Base-by-base conservation (phyloP, 2,888 invertebrate species). In the Drosophila sordidula region DNA sequence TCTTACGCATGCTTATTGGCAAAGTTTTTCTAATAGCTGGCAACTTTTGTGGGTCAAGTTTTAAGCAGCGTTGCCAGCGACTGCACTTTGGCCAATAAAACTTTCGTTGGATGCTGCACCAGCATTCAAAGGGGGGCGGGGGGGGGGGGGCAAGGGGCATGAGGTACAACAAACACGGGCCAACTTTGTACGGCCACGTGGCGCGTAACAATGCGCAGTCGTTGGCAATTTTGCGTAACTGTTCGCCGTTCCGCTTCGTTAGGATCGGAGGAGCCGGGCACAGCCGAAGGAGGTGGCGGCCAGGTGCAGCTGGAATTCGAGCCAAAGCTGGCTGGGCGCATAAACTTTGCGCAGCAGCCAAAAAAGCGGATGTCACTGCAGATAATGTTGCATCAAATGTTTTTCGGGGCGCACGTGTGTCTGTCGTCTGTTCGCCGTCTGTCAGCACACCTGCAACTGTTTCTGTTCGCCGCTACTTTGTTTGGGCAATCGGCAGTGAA, bases 161-260 rank as follows among this genome's bases (percentile, higher is more conserved):
- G 8, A 11, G 38, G 14, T 2, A n/a, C 16, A 41, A 11, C 8
- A 9, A 34, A 8, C 42, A 54, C 22, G 36, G 6, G 57, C 42
- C 39, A 46, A 78, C 79, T 87, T 87, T 86, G 83, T 82, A 38
- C 45, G 50, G 68, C 66, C 83, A 85, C 75, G 87, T 85, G 87
- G 86, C 88, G 80, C 84, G 74, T 79, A 88, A 87, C 82, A 83
- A 88, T 71, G 80, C 83, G 65, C 73, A 85, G 76, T 82, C 77
- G 86, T 76, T 86, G 83, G 86, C 86, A 87, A 82, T 82, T 85
- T 86, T 79, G 82, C 88, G 88, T 87, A 87, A 82, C 86, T 85
- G 83, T 74, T 73, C 73, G 68, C 56, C 66, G 86, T 88, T 83
- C 77, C 52, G 84, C 74, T 86, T 88, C 83, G 83, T 83, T 83